Evolutionary conservation across 2,797 vertebrate species (phyloP).

Genomic region (Poeciliopsis infans): DNA sequence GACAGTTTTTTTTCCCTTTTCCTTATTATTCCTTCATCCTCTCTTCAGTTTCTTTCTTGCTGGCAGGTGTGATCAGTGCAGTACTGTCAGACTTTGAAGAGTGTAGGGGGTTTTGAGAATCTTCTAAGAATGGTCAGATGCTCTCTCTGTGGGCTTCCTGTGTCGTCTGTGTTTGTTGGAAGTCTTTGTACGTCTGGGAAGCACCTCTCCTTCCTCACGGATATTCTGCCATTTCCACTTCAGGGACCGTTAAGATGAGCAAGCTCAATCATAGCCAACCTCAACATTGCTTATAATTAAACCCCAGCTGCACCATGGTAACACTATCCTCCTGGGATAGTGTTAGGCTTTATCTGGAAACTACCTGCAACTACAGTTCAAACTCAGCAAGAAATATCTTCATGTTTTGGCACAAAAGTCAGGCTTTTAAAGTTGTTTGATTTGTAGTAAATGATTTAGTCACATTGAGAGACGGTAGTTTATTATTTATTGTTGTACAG

Average conservation of each 20-base stretch:
- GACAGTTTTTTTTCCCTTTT: slow-evolving; percentile 41
- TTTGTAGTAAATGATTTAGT: not conserved
- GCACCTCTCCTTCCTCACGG: slow-evolving; percentile 41
- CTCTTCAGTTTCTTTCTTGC: slow-evolving; percentile 47
- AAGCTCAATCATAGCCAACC: slow-evolving; percentile 23
- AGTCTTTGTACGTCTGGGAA: slow-evolving; percentile 53
- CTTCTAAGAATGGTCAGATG: slow-evolving; percentile 70
- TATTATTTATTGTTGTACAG: not conserved
- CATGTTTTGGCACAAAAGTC: not conserved
- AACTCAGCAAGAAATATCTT: not conserved
- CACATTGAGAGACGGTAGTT: not conserved
- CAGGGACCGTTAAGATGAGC: slow-evolving; percentile 48
- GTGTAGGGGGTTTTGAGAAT: slow-evolving; percentile 55
- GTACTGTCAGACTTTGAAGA: slow-evolving; percentile 70
- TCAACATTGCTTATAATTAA: not conserved
- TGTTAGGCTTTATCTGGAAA: slow-evolving; percentile 56
- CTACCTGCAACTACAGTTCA: slow-evolving; percentile 48
- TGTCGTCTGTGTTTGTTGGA: slow-evolving; percentile 35
- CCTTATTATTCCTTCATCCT: slow-evolving; percentile 28
- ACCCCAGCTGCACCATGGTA: slow-evolving; percentile 48
- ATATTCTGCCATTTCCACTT: slow-evolving; percentile 52
- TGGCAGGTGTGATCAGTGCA: slow-evolving; percentile 69
- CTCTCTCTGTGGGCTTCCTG: slow-evolving; percentile 49
- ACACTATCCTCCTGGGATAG: slow-evolving; percentile 25
- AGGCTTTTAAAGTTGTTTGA: not conserved